Percentiles rank a stretch among this genome's conserved stretches.
These are phyloP conservation scores for Forbesichthys papilliferus DNA, from an alignment of 2,113 vertebrate species.

Conservation along the genomic window DNA sequence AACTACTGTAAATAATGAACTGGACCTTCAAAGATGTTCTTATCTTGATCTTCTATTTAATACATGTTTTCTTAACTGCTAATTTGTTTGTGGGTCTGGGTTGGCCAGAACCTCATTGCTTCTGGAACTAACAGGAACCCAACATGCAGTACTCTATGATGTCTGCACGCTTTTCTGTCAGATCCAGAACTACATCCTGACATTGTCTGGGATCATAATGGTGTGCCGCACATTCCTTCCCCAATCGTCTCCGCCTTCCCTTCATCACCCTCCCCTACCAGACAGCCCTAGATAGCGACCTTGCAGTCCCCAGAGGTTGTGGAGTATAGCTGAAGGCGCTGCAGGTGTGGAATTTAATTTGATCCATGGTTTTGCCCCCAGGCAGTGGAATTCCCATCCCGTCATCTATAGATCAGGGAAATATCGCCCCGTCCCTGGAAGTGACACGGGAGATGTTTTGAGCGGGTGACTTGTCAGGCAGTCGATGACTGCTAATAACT, in stretches of 20 bases:
- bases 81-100: slow-evolving; percentile 1
- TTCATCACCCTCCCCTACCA: background rate
- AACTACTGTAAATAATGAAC: too few species aligned
- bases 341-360: slow-evolving; percentile 53
- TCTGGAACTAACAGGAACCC: too few species aligned
- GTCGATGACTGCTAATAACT: slow-evolving; percentile 31
- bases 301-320: slow-evolving; percentile 37
- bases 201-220: too few species aligned
- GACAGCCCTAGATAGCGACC: slow-evolving; percentile 37
- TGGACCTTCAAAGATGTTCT: too few species aligned
- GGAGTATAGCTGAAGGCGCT: slow-evolving; percentile 38
- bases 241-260: slow-evolving; percentile 2
- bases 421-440: slow-evolving; percentile 35
- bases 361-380: slow-evolving; percentile 45
- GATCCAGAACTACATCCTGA: too few species aligned
- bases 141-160: too few species aligned
- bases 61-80: slow-evolving; percentile 18
- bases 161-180: too few species aligned
- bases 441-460: slow-evolving; percentile 18
- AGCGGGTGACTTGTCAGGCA: slow-evolving; percentile 13
- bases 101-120: too few species aligned
- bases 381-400: slow-evolving; percentile 36
- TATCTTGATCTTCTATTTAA: background rate
- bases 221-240: background rate
- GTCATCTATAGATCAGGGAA: slow-evolving; percentile 45